Percentiles rank a stretch among this genome's conserved stretches.
These are phyloP conservation scores for Quiscalus mexicanus DNA, from an alignment of 2,113 vertebrate species.

Conservation along the genomic window DNA sequence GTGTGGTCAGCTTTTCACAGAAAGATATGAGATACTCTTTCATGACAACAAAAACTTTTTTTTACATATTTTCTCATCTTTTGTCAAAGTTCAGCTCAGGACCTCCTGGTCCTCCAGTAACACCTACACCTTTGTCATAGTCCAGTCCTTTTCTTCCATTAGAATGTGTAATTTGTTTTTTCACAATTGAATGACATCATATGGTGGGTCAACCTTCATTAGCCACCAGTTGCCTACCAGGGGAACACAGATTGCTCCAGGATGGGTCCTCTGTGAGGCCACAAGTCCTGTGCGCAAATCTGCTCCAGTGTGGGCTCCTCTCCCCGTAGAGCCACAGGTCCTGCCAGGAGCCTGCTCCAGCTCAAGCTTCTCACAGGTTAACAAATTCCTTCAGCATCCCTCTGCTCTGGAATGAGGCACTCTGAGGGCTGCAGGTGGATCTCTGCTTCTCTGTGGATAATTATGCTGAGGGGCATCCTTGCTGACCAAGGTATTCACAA, in stretches of 20 bases:
- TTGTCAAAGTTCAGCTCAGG: not conserved
- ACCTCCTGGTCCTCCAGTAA: not conserved
- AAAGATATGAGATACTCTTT: not conserved
- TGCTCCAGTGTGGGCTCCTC: fast-evolving
- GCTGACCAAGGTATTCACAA: fast-evolving
- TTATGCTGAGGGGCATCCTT: not conserved
- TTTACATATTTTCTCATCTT: not conserved
- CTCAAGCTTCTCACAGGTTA: fast-evolving
- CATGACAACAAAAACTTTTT: not conserved
- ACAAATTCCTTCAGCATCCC: not conserved
- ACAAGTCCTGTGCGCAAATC: not conserved
- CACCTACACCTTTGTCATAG: not conserved
- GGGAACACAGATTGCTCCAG: not conserved
- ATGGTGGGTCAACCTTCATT: not conserved
- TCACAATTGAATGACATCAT: not conserved
- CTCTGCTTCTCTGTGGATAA: not conserved
- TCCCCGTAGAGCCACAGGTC: fast-evolving
- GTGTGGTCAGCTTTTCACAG: not conserved
- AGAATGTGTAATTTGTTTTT: not conserved
- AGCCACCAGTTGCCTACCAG: not conserved
- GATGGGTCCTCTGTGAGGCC: fast-evolving
- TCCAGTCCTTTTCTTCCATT: not conserved
- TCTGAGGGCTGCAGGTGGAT: not conserved
- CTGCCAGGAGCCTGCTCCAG: not conserved
- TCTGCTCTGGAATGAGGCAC: fast-evolving